Percentiles rank a stretch among this genome's conserved stretches.
phyloP scores from a whole-genome alignment of 2,113 vertebrate genomes.

The Daubentonia madagascariensis region DNA sequence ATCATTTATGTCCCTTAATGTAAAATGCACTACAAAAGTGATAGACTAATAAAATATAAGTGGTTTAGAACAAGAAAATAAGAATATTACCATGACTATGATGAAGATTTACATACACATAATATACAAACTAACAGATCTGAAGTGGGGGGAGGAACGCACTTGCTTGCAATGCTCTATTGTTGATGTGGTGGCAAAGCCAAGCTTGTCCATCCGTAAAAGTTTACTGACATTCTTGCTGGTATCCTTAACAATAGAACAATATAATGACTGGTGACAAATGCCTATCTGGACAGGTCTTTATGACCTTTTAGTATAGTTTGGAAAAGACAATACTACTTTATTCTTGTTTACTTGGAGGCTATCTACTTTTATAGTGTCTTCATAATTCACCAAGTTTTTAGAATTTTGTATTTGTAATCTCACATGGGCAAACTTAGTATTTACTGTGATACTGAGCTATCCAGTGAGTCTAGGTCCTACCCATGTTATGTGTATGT shows the following conservation, averaged over 20 bases:
- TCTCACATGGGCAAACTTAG: rapidly evolving
- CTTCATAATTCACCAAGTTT: background rate
- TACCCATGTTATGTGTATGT: background rate
- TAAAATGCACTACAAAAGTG: background rate
- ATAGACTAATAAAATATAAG: background rate
- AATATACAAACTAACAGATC: background rate
- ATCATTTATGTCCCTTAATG: background rate
- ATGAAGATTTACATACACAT: background rate
- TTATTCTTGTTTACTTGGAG: background rate
- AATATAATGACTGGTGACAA: background rate
- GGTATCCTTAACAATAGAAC: background rate
- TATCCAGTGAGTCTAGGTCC: background rate
- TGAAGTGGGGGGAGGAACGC: background rate
- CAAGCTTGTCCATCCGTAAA: background rate
- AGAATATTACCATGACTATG: background rate
- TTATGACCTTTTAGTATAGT: no score
- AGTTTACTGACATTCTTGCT: background rate
- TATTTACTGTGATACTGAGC: background rate
- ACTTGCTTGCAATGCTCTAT: background rate
- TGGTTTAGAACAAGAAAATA: background rate
- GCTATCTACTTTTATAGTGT: background rate
- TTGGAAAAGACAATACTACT: background rate
- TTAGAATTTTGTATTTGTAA: background rate
- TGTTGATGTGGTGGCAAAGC: background rate
- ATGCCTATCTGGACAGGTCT: background rate